Evolutionary conservation across 2,113 vertebrate genomes (phyloP).

Genomic region (Oncorhynchus keta): DNA sequence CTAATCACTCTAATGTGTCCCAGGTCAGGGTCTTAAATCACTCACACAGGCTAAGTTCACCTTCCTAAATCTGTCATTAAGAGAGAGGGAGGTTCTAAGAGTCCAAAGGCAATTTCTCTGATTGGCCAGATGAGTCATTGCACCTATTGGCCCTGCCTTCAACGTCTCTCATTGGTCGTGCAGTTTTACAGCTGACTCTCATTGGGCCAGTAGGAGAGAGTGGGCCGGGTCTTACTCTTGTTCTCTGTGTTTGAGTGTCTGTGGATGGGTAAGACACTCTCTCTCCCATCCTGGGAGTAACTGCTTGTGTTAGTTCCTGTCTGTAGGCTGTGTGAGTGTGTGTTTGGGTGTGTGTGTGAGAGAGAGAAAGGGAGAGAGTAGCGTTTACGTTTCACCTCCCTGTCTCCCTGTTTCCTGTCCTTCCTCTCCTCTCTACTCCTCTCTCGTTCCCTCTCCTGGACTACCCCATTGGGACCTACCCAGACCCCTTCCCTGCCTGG

Average conservation of each 20-base stretch:
- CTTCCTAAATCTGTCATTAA: background rate
- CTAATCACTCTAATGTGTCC: conserved; percentile 1
- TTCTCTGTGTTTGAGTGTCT: too few relatives aligned
- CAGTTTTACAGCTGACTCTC: background rate
- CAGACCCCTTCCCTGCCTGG: background rate
- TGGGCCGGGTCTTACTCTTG: background rate
- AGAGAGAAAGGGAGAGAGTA: background rate
- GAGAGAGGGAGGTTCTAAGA: background rate
- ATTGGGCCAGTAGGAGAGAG: background rate
- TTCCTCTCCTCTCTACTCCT: background rate
- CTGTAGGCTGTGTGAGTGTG: background rate
- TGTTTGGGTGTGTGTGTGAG: background rate
- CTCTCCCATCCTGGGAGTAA: background rate
- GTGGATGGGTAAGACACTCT: too few relatives aligned
- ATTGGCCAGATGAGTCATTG: background rate
- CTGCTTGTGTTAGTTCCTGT: background rate
- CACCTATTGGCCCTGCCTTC: background rate
- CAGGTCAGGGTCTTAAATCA: background rate
- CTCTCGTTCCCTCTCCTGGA: background rate
- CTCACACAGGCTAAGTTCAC: background rate
- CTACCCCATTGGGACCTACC: background rate
- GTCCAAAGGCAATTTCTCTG: background rate
- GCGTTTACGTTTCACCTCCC: background rate
- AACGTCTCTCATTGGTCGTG: background rate
- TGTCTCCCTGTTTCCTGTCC: background rate